Evolutionary conservation across 2,888 invertebrate species (phyloP), one percentile per base, ranked within the genome.

Genomic region (Cantharis rufa): DNA sequence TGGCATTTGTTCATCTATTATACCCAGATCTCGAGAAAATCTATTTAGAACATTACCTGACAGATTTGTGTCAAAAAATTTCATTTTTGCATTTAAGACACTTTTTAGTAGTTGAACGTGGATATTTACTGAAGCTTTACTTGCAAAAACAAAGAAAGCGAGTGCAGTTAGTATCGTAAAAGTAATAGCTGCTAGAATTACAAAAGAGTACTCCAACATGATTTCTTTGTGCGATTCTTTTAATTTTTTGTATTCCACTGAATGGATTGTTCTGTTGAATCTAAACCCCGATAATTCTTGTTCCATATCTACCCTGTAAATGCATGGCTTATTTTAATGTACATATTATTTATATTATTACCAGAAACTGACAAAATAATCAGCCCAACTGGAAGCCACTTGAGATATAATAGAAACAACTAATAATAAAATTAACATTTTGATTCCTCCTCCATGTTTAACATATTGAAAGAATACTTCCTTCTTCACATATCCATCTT

Each of bases 61-160:
- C 63, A 64, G 69, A 63, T 48, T 76, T 77, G 77, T 81, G 80
- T 87, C 84, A 71, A 90, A 81, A 61, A 87, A 77, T 5, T 87
- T 87, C 62, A 87, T 84, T 69, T 85, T 83, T 69, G 86, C 73
- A 9, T 88, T 82, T 83, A 91, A 87, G 7, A 66, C 24, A 13
- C 24, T 66, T n/a, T 66, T 24, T 24, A 66, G 13, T 24, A 66
- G 21, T 5, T 13, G 4, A 16, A 21, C 10, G n/a, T 66, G 64
- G 3, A 66, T 24, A 13, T 66, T 66, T 24, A 21, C 10, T 9
- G 64, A 66, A 21, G 24, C 24, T 66, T 66, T 66, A 21, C 21
- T 66, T 21, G 24, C 13, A 16, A 21, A 66, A n/a, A 66, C 3
- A n/a, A 21, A 66, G 9, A 66, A 21, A 0, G 21, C 18, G 15